Evolutionary conservation across 1,140 invertebrate species (phyloP).

Genomic region (Ganaspis sp.): DNA sequence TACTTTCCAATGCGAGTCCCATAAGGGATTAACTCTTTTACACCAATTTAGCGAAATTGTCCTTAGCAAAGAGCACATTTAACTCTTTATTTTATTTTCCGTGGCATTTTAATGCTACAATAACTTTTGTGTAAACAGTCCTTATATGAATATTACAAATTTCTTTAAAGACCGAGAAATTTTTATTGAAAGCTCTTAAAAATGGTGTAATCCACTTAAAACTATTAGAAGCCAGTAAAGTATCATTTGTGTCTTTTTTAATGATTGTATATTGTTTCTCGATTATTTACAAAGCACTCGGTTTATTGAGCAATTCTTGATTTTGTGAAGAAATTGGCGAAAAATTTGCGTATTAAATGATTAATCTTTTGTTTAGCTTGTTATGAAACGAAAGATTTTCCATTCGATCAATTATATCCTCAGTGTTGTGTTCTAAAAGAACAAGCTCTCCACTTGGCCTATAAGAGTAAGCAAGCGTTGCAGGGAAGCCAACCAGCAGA

Average conservation of each 20-base stretch:
- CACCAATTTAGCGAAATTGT: neutral
- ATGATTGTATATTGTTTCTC: slow-evolving; percentile 13
- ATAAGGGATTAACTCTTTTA: slow-evolving; percentile 13
- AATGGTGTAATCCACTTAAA: neutral
- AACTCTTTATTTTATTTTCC: neutral
- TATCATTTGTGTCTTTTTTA: neutral
- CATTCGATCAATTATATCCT: slow-evolving; percentile 15
- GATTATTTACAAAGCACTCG: no score
- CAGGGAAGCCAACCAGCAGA: slow-evolving; percentile 68
- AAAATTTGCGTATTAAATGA: neutral
- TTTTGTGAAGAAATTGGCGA: no score
- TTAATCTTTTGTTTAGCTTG: neutral
- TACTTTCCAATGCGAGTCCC: slow-evolving; percentile 17
- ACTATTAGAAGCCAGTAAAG: neutral
- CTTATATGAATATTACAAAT: no score
- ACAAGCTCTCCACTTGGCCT: slow-evolving; percentile 66
- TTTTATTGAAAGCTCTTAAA: slow-evolving; percentile 11
- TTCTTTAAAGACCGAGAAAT: neutral
- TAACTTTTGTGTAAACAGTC: neutral
- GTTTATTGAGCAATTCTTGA: no score
- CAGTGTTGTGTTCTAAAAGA: slow-evolving; percentile 46
- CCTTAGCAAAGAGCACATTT: neutral
- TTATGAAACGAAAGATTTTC: slow-evolving; percentile 3
- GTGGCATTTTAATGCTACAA: no score
- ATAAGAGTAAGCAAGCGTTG: slow-evolving; percentile 57